phyloP scores from a whole-genome alignment of 2,888 invertebrate genomes.

The Parthenolecanium corni region DNA sequence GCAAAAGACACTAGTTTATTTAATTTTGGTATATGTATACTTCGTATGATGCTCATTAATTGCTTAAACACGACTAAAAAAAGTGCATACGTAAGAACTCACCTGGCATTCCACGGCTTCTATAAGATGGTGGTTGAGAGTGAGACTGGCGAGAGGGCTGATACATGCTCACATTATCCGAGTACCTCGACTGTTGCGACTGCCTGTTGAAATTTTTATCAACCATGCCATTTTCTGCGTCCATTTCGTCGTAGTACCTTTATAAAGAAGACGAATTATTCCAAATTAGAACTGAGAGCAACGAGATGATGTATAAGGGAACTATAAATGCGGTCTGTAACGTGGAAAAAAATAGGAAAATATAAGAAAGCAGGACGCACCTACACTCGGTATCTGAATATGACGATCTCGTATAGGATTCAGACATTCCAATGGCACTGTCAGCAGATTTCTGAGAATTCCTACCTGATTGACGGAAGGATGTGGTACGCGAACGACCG shows the following conservation, averaged over 20 bases:
- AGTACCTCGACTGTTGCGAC: slow-evolving; percentile 27
- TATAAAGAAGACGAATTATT: too few relatives aligned
- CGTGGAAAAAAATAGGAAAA: neutral
- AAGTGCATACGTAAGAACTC: too few relatives aligned
- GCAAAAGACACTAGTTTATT: too few relatives aligned
- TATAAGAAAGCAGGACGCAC: too few relatives aligned
- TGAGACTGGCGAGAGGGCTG: slow-evolving; percentile 6
- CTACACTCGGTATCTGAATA: slow-evolving; percentile 64
- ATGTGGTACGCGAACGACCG: slow-evolving; percentile 33
- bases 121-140: slow-evolving; percentile 14
- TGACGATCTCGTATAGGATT: slow-evolving; percentile 49
- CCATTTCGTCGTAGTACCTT: slow-evolving; percentile 38
- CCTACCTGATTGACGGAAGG: slow-evolving; percentile 35
- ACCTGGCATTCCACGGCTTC: slow-evolving; percentile 7
- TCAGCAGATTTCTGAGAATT: slow-evolving; percentile 46
- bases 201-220: slow-evolving; percentile 30
- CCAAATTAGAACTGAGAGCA: too few relatives aligned
- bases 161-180: slow-evolving; percentile 26
- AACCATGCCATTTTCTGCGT: slow-evolving; percentile 31
- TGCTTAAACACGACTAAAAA: too few relatives aligned
- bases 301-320: too few relatives aligned
- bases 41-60: too few relatives aligned
- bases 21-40: too few relatives aligned
- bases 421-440: slow-evolving; percentile 48
- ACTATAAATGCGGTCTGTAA: too few relatives aligned